These are phyloP conservation scores for Busseola fusca DNA, from an alignment of 2,888 invertebrate genomes.

Conservation along the genomic window DNA sequence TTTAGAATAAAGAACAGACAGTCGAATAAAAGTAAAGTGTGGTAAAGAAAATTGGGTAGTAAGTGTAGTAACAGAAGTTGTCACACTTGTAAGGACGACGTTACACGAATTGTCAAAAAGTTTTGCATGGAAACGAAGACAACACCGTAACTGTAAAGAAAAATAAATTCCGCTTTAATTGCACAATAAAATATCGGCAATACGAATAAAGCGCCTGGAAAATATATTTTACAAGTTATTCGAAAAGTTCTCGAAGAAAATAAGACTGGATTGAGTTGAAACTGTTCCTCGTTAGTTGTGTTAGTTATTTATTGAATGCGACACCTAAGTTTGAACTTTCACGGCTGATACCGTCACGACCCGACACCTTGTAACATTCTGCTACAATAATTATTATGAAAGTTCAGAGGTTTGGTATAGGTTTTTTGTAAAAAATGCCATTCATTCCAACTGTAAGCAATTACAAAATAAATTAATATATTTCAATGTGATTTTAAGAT, in stretches of 20 bases:
- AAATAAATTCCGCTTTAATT: constrained; percentile 16
- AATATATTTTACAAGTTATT: constrained; percentile 30
- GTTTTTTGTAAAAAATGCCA: neutral
- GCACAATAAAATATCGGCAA: constrained; percentile 19
- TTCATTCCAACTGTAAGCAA: neutral
- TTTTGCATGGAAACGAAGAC: neutral
- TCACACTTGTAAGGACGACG: neutral
- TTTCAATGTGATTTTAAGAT: too few relatives aligned
- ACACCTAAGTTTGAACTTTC: constrained; percentile 45
- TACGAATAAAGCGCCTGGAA: constrained; percentile 24
- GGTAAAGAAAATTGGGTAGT: too few relatives aligned
- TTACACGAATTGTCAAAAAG: constrained; percentile 4
- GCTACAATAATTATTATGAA: constrained; percentile 10
- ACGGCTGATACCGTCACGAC: constrained; percentile 14
- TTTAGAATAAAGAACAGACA: neutral
- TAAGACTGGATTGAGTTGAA: constrained; percentile 22
- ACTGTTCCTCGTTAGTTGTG: constrained; percentile 36
- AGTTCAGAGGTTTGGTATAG: neutral
- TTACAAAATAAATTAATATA: too few relatives aligned
- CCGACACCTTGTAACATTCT: constrained; percentile 12
- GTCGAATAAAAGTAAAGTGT: neutral
- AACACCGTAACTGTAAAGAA: neutral
- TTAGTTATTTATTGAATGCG: constrained; percentile 41
- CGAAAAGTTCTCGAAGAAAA: constrained; percentile 35
- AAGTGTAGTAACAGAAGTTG: neutral